A percentile compares a stretch with the other conserved stretches of the same genome.
phyloP scores from a whole-genome alignment of 2,888 invertebrate species.

The Lasiommata megera region DNA sequence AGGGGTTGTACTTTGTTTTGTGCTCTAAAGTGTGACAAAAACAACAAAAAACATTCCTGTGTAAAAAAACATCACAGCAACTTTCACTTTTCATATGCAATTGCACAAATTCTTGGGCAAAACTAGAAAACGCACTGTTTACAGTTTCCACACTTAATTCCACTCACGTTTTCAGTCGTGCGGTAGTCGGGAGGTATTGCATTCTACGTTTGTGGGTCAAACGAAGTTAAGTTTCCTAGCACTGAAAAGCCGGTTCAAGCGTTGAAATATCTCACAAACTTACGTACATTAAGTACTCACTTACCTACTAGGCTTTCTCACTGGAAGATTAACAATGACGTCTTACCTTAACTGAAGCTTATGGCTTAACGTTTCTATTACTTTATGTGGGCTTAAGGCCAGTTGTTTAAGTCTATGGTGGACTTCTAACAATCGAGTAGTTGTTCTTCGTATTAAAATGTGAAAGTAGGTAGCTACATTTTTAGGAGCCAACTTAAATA shows the following conservation, averaged over 20 bases:
- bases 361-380: not conserved
- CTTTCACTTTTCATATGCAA: too few relatives aligned
- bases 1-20: too few relatives aligned
- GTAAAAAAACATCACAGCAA: too few relatives aligned
- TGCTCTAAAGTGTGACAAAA: too few relatives aligned
- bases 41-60: too few relatives aligned
- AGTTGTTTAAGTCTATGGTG: not conserved
- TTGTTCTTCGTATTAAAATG: too few relatives aligned
- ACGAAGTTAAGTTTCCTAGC: not conserved
- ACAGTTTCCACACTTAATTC: not conserved
- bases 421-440: not conserved
- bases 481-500: too few relatives aligned
- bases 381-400: not conserved
- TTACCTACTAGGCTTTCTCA: conserved; percentile 1
- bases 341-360: not conserved
- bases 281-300: not conserved
- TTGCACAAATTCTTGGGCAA: too few relatives aligned
- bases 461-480: too few relatives aligned
- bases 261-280: not conserved
- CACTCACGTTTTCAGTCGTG: not conserved
- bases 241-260: not conserved
- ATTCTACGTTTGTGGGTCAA: not conserved
- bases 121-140: not conserved
- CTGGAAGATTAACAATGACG: conserved; percentile 13
- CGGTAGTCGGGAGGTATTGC: not conserved